These are phyloP conservation scores for Baccha elongata DNA, from an alignment of 2,888 invertebrate species.

Conservation along the genomic window DNA sequence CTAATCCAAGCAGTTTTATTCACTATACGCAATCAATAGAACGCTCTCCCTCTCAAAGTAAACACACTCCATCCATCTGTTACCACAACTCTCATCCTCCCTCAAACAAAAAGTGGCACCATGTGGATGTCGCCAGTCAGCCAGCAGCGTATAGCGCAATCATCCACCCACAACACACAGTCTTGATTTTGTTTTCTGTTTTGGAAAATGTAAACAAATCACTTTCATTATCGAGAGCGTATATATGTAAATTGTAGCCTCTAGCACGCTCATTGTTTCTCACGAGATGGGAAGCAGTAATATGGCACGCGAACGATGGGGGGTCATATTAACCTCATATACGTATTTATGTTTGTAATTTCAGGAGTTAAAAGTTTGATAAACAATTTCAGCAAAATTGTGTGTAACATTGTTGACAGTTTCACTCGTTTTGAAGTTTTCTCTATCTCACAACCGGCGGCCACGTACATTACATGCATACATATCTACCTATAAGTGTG, in stretches of 20 bases:
- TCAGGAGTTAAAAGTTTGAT: constrained; percentile 50
- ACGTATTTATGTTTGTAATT: constrained; percentile 4
- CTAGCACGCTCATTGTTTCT: constrained; percentile 50
- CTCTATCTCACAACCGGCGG: constrained; percentile 59
- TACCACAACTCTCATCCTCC: constrained; percentile 1
- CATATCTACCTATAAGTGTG: constrained; percentile 2
- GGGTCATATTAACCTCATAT: constrained; percentile 13
- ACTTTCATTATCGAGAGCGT: constrained; percentile 35
- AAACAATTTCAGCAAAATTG: constrained; percentile 58
- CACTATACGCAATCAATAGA: constrained; percentile 35
- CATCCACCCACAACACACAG: background rate
- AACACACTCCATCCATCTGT: constrained; percentile 48
- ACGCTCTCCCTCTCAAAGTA: constrained; percentile 42
- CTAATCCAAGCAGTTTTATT: constrained; percentile 45
- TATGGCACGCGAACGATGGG: constrained; percentile 49
- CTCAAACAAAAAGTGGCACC: constrained; percentile 44
- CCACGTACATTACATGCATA: background rate
- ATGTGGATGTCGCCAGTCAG: constrained; percentile 34
- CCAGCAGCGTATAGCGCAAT: background rate
- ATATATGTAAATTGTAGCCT: constrained; percentile 26
- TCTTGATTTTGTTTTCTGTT: constrained; percentile 35
- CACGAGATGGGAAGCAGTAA: constrained; percentile 45
- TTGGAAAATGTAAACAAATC: constrained; percentile 60
- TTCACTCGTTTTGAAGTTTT: constrained; percentile 39
- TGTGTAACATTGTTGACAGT: constrained; percentile 45